Evolutionary conservation across 2,888 invertebrate genomes (phyloP), one percentile per base, ranked within the genome.

Genomic region (Pammene aurita): DNA sequence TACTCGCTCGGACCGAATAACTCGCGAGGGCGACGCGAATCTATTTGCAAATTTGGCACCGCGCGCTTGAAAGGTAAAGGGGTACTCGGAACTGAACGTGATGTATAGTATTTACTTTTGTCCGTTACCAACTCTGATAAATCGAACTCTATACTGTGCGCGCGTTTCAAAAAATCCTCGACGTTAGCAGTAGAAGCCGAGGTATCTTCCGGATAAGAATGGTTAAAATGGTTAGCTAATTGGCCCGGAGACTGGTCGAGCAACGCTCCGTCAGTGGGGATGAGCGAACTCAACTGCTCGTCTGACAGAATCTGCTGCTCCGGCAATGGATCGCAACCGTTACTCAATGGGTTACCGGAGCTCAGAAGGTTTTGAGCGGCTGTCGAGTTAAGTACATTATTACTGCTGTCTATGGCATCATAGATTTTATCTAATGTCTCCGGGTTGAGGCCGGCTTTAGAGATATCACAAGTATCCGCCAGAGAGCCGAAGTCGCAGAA

Each of bases 401-500:
- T 90, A 76, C 90, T 91, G 77, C 89, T 93, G 75, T 94, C 94
- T 68, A 95, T 88, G 13, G 95, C 94, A 74, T 95, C 94, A 67
- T 95, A 93, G 73, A 95, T 95, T 81, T 94, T 94, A 72, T 94
- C 94, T 35, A 95, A 90, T 46, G 95, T 95, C 77, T 95, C 95
- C 5, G 94, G 90, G 71, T 94, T 91, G 16, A 94, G 85, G 4
- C 93, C 90, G 14, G 91, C 92, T 75, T 84, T 90, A 4, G 92
- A 90, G 73, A 93, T 89, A 71, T 92, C 93, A 72, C 94, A 94
- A 0, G 94, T 86, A 55, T 94, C 94, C 5, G 93, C 93, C 56
- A 95, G 93, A 0, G 94, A 92, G 48, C 94, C 95, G 73, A 96
- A 95, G 78, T 96, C 96, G 70, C 94, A 94, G 80, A 95, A 96